phyloP scores from a whole-genome alignment of 2,113 vertebrate species.

The Channa argus region DNA sequence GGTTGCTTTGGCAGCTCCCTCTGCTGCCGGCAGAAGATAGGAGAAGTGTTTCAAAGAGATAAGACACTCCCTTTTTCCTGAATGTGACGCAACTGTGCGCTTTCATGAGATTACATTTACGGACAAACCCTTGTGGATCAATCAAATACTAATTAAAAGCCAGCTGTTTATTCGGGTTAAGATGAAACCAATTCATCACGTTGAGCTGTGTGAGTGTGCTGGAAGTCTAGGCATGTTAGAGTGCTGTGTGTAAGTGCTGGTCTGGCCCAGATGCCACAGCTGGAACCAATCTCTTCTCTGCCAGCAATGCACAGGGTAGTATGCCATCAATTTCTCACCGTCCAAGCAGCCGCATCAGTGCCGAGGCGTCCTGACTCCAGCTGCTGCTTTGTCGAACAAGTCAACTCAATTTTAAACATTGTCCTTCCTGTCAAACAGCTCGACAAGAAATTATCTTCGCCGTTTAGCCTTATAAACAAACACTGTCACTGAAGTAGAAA shows the following conservation, averaged over 20 bases:
- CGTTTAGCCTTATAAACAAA: slow-evolving; percentile 43
- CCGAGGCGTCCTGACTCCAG: slow-evolving; percentile 45
- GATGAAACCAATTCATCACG: not conserved
- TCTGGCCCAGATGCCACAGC: slow-evolving; percentile 42
- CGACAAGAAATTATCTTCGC: slow-evolving; percentile 45
- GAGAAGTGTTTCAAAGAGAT: slow-evolving; percentile 2
- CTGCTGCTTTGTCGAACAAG: slow-evolving; percentile 47
- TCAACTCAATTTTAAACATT: slow-evolving; percentile 52
- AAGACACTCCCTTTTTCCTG: not conserved
- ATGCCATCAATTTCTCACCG: slow-evolving; percentile 44
- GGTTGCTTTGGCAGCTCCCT: slow-evolving; percentile 18
- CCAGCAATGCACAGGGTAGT: slow-evolving; percentile 37
- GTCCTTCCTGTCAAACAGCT: slow-evolving; percentile 37
- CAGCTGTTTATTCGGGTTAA: not conserved
- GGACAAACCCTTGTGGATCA: slow-evolving; percentile 3
- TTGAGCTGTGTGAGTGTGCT: not conserved
- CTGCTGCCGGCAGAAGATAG: slow-evolving; percentile 5
- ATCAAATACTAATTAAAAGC: not conserved
- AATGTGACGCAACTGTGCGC: not conserved
- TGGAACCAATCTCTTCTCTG: slow-evolving; percentile 45
- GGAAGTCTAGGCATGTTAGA: not conserved
- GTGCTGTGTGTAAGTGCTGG: not conserved
- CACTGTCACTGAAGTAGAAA: slow-evolving; percentile 8
- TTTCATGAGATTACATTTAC: slow-evolving; percentile 4
- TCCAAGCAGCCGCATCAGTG: slow-evolving; percentile 21